Conservation (phyloP, 2,113 vertebrate genomes). For the Enhydra lutris region DNA sequence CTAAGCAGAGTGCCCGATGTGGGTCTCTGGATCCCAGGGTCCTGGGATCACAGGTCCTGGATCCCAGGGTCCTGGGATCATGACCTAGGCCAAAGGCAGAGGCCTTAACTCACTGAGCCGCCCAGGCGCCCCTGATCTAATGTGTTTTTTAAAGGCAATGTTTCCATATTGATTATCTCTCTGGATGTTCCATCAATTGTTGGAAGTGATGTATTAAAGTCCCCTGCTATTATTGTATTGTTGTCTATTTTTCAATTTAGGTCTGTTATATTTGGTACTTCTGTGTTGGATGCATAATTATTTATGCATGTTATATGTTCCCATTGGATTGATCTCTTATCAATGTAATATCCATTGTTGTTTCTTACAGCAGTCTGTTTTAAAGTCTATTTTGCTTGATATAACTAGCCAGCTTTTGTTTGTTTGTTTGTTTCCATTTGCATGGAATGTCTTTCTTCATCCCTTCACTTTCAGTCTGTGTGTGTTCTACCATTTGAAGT, state of each 20-base stretch:
- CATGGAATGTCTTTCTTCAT: not conserved
- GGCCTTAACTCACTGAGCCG: too few species aligned
- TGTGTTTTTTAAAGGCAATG: not conserved
- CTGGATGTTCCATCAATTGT: not conserved
- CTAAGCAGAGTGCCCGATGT: too few species aligned
- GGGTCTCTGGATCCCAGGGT: too few species aligned
- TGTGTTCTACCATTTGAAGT: not conserved
- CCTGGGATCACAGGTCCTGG: too few species aligned
- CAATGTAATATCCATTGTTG: not conserved
- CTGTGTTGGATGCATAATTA: not conserved
- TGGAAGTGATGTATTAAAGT: too few species aligned
- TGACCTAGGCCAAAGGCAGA: too few species aligned
- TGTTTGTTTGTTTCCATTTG: not conserved
- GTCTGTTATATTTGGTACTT: not conserved
- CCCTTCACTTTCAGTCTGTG: not conserved
- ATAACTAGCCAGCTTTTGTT: not conserved
- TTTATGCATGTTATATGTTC: not conserved
- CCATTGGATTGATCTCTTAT: not conserved
- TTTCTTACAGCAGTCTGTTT: not conserved
- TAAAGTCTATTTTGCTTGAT: not conserved
- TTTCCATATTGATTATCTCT: not conserved
- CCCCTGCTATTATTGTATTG: not conserved
- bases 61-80: too few species aligned
- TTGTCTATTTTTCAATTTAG: not conserved
- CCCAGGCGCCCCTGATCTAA: not conserved